These are phyloP conservation scores for Erpetoichthys calabaricus DNA, from an alignment of 2,797 vertebrate genomes.

Conservation along the genomic window DNA sequence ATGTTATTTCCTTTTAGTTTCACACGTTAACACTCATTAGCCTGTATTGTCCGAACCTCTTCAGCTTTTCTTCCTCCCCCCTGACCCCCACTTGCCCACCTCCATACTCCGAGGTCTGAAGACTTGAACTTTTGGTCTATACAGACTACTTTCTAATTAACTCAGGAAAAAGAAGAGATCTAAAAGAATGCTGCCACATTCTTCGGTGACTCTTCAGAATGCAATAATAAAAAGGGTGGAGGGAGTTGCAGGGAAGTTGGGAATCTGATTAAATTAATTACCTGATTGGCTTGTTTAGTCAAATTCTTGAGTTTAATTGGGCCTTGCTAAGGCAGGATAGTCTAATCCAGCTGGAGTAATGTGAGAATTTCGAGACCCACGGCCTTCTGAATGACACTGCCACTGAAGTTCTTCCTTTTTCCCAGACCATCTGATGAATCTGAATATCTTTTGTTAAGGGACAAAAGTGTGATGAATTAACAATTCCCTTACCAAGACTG, in stretches of 20 bases:
- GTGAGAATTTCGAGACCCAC: conserved; percentile 79
- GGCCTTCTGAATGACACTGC: conserved; percentile 59
- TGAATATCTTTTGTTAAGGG: conserved; percentile 40
- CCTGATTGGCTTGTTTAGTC: conserved; percentile 66
- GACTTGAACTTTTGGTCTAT: conserved; percentile 57
- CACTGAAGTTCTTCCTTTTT: conserved; percentile 50
- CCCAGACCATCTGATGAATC: conserved; percentile 26
- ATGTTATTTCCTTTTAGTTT: conserved; percentile 33
- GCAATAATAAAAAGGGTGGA: conserved; percentile 29
- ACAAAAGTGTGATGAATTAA: conserved; percentile 42
- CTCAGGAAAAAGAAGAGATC: conserved; percentile 27
- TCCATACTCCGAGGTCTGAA: conserved; percentile 24
- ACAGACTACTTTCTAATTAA: conserved; percentile 58
- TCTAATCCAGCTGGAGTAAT: conserved; percentile 43
- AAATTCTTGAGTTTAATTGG: conserved; percentile 57
- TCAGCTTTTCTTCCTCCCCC: conserved; percentile 23
- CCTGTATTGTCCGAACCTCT: conserved; percentile 37
- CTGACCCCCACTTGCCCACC: neutral
- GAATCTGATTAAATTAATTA: conserved; percentile 72
- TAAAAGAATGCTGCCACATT: conserved; percentile 42
- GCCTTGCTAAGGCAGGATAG: conserved; percentile 42
- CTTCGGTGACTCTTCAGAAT: conserved; percentile 50
- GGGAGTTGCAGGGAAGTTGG: conserved; percentile 37
- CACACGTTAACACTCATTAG: conserved; percentile 46
- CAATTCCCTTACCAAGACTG: conserved; percentile 47